Conservation (phyloP, 2,113 vertebrate species). For the Bos javanicus region DNA sequence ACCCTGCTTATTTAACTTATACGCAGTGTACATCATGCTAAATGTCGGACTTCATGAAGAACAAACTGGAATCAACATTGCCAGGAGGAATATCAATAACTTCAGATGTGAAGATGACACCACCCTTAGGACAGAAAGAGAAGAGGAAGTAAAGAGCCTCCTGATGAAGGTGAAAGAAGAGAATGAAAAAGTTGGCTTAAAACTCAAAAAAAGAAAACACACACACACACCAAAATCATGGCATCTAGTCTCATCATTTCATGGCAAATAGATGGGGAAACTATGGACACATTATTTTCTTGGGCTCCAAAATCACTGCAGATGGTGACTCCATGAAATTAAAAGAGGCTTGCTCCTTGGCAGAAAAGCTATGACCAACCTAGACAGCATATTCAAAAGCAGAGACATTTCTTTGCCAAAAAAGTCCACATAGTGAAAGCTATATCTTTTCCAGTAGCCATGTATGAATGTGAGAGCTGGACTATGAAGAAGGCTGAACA, state of each 20-base stretch:
- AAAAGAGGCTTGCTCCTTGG: background rate
- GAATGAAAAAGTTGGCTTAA: background rate
- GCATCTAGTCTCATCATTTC: background rate
- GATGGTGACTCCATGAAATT: background rate
- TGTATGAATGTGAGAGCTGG: background rate
- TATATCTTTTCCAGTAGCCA: background rate
- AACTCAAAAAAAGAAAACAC: background rate
- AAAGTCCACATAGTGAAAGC: rapidly evolving
- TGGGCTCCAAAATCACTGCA: background rate
- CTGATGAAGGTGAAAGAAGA: background rate
- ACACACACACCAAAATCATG: background rate
- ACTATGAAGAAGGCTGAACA: background rate
- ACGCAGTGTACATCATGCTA: rapidly evolving
- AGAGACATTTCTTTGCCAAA: background rate
- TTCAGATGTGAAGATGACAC: background rate
- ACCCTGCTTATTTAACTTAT: background rate
- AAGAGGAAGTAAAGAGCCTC: background rate
- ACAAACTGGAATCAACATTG: background rate
- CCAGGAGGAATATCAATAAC: background rate
- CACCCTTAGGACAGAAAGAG: background rate
- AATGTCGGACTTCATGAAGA: background rate
- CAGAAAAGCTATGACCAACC: background rate
- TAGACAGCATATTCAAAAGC: background rate
- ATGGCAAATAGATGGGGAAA: background rate
- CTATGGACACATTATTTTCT: background rate